These are phyloP conservation scores for Calcarius lapponicus DNA, from an alignment of 2,797 vertebrate genomes.

Conservation along the genomic window DNA sequence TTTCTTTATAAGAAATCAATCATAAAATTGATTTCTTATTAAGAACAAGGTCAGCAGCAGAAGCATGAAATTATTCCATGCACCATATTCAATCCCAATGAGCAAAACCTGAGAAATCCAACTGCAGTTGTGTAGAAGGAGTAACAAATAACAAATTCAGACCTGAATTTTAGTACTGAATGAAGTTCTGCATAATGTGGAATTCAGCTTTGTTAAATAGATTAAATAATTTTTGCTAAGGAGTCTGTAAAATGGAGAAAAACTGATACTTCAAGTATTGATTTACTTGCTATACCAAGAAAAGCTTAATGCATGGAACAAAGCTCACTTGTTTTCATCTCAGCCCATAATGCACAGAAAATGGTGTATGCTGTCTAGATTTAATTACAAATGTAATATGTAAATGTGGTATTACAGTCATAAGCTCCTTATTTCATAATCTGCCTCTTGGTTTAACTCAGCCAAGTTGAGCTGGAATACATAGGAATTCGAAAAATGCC, in stretches of 20 bases:
- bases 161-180: not conserved
- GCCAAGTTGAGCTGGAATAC: constrained; percentile 22
- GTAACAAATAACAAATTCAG: not conserved
- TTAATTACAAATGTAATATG: constrained; percentile 50
- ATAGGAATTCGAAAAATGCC: constrained; percentile 54
- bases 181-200: not conserved
- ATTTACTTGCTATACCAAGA: not conserved
- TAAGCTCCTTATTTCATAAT: constrained; percentile 62
- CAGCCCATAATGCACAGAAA: not conserved
- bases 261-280: not conserved
- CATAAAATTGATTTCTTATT: not conserved
- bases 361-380: not conserved
- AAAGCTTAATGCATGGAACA: not conserved
- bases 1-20: too few relatives aligned
- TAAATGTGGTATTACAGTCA: constrained; percentile 23
- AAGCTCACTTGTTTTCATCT: constrained; percentile 16
- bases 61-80: not conserved
- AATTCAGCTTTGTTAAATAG: not conserved
- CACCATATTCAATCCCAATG: rapidly evolving
- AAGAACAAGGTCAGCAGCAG: not conserved
- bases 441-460: constrained; percentile 32
- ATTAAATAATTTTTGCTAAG: not conserved
- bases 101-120: not conserved
- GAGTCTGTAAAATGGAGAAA: not conserved
- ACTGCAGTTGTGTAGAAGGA: not conserved